Evolutionary conservation across 2,888 invertebrate species (phyloP), one percentile per base, ranked within the genome.

Genomic region (Nephrotoma appendiculata): DNA sequence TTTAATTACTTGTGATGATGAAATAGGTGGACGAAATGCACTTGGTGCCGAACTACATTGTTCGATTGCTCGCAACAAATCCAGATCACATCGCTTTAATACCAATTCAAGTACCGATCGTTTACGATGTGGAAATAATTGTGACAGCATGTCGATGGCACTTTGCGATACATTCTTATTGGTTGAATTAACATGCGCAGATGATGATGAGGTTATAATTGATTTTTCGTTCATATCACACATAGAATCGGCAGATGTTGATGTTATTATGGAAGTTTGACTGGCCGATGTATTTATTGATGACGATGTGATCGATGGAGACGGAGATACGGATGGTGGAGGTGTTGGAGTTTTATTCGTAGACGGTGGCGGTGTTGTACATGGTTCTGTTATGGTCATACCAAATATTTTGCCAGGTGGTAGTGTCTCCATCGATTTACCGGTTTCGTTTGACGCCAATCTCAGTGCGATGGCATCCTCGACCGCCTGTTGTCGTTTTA

Each of bases 381-480:
- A 94, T 0, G 97, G 96, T 84, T 95, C 95, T 0, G 96, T 96
- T 7, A 97, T 95, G 87, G 95, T 93, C 94, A 98, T 95, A 0
- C 97, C 98, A 89, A 96, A 98, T 88, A 98, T 98, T 48, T 97
- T 96, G 1, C 98, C 98, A 57, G 96, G 97, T 2, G 98, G 98
- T 87, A 98, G 92, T 88, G 94, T 94, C 87, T 94, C 94, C 89
- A 95, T 93, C 88, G 94, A 93, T 45, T 95, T 94, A 57, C 97
- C 96, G 5, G 95, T 95, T 88, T 96, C 95, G 45, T 95, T 95
- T n/a, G 97, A 96, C 19, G 98, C 96, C 89, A 99, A 93, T 86
- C 98, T 97, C 87, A 98, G 92, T 0, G 98, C 98, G 88, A 98
- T 98, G 87, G 98, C 98, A 90, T 99, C 98, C 92, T 99, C 98